Conservation (phyloP, 1,140 invertebrate species). For the Drosophila arawakana region DNA sequence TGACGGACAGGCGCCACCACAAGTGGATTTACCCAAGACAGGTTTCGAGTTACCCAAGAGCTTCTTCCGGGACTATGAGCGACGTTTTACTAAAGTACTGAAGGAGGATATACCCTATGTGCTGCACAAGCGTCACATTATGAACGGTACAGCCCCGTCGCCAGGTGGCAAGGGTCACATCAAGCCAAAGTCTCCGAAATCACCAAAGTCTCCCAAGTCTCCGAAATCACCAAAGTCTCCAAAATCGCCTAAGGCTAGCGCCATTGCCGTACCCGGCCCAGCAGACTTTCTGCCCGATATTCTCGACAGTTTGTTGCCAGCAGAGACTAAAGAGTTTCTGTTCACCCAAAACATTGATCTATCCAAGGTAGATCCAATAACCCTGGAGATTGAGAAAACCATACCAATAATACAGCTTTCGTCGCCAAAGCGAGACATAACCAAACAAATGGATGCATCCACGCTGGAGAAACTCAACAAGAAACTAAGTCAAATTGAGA, state of each 20-base stretch:
- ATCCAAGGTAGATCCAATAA: conserved; percentile 89
- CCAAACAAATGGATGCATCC: conserved; percentile 87
- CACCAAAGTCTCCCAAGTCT: conserved; percentile 87
- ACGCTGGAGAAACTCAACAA: conserved; percentile 88
- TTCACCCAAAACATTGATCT: conserved; percentile 90
- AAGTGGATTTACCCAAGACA: conserved; percentile 85
- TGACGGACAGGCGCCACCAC: conserved; percentile 64
- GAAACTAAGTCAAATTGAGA: conserved; percentile 90
- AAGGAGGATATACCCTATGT: conserved; percentile 91
- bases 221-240: conserved; percentile 86
- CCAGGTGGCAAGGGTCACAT: conserved; percentile 86
- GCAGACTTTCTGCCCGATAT: conserved; percentile 81
- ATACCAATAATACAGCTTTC: conserved; percentile 87
- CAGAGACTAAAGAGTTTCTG: conserved; percentile 86
- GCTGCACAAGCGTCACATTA: conserved; percentile 91
- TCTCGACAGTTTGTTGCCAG: conserved; percentile 76
- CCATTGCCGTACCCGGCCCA: conserved; percentile 20
- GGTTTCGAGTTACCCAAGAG: conserved; percentile 87
- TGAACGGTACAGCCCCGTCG: conserved; percentile 91
- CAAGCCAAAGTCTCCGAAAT: conserved; percentile 86
- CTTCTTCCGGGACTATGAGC: conserved; percentile 87
- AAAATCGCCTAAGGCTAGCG: conserved; percentile 71
- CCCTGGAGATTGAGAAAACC: conserved; percentile 88
- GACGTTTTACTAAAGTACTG: conserved; percentile 77
- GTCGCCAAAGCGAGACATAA: conserved; percentile 88